Evolutionary conservation across 1,140 invertebrate genomes (phyloP).

Genomic region (Solenopsis invicta): DNA sequence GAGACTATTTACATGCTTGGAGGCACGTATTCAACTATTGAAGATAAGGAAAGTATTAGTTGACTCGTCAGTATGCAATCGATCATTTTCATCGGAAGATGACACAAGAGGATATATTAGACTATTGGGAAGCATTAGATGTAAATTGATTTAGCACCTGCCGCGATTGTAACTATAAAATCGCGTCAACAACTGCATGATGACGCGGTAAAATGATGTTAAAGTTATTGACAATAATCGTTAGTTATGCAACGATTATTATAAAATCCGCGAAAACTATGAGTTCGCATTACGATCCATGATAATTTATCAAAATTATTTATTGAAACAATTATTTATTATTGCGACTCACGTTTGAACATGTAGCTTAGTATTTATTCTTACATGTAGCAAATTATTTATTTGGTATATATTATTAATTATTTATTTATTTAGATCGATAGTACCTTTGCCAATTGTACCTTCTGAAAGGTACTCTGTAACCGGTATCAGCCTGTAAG

Average conservation of each 20-base stretch:
- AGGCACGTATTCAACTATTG: conserved; percentile 81
- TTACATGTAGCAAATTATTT: conserved; percentile 48
- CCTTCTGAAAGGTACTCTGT: not conserved
- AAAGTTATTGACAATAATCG: conserved; percentile 52
- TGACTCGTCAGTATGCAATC: not conserved
- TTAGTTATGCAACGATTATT: conserved; percentile 41
- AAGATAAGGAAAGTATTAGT: not conserved
- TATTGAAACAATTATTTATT: conserved; percentile 68
- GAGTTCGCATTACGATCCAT: not conserved
- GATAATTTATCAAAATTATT: conserved; percentile 61
- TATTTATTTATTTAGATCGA: conserved; percentile 69
- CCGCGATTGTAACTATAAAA: not conserved
- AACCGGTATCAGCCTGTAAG: not conserved
- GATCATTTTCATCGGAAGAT: not conserved
- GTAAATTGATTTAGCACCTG: conserved; percentile 58
- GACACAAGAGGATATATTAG: not conserved
- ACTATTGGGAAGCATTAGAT: not conserved
- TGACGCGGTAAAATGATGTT: not conserved
- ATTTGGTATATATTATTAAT: conserved; percentile 56
- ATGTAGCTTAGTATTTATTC: conserved; percentile 70
- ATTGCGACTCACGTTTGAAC: conserved; percentile 8
- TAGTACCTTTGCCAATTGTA: conserved; percentile 30
- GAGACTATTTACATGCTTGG: conserved; percentile 85
- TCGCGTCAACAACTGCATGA: conserved; percentile 31
- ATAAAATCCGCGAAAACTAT: not conserved